Base-by-base conservation (phyloP, 2,113 vertebrate species). In the Sphyrna mokarran region DNA sequence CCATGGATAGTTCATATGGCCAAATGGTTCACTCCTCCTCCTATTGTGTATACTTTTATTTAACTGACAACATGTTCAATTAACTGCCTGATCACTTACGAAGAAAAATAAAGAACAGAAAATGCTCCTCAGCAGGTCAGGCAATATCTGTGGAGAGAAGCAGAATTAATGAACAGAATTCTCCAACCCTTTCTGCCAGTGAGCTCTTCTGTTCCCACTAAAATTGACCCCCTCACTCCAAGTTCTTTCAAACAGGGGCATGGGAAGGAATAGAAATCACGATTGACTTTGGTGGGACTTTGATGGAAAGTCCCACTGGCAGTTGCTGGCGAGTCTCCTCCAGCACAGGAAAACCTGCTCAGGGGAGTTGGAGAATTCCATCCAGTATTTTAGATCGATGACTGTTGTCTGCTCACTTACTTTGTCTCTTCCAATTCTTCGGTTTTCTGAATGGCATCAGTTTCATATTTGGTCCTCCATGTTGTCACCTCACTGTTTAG, bases 391-490 rank as follows among this genome's bases (percentile, higher is more conserved):
- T 1, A 11, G 29, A 76, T 33, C 33, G 72, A 76, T 76, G 72
- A 33, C 29, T 76, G 72, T 13, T 18, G 89, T 5, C 29, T 91
- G 58, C 4, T 23, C 63, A 26, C 97, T 97, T 96, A 96, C 97
- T 98, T 98, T 96, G 97, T 98, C 97, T 98, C 97, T 96, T 98
- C 97, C 83, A 98, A 97, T 96, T 98, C 97, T 96, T 98, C 96
- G 0, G 97, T 98, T 96, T 96, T 97, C 91, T 98, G 97, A 96
- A 89, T 97, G 96, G 97, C 97, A 0, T 97, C 97, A 0, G 96
- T 97, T 96, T 97, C 96, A 0, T 97, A 96, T 96, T 98, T 98
- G 97, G 96, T 97, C 96, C 97, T 98, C 97, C 97, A 98, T 66
- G 97, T 96, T 54, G 97, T 97, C 96, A 97, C 96, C 94, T 98